Percentiles rank a stretch among this genome's conserved stretches.
phyloP scores from a whole-genome alignment of 2,113 vertebrate genomes.

The Platycercus adscitus region DNA sequence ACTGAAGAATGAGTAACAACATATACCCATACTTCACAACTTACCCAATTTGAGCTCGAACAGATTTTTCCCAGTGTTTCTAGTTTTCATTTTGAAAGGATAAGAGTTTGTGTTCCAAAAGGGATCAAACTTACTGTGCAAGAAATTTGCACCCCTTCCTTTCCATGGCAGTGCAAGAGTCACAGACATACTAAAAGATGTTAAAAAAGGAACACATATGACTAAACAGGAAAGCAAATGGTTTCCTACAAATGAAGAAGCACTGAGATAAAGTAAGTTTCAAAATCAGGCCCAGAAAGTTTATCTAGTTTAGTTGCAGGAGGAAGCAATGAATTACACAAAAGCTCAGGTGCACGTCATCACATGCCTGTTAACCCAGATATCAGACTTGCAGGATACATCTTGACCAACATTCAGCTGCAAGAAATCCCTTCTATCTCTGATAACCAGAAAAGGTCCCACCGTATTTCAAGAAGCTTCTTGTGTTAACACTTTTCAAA shows the following conservation, averaged over 20 bases:
- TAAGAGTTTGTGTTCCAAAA: not conserved
- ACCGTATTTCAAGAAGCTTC: not conserved
- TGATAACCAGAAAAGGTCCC: not conserved
- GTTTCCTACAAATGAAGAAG: not conserved
- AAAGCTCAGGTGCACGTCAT: not conserved
- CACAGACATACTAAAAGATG: not conserved
- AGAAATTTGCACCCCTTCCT: not conserved
- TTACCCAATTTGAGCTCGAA: not conserved
- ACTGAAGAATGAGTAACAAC: not conserved
- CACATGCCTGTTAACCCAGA: not conserved
- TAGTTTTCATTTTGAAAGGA: not conserved
- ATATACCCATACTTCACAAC: not conserved
- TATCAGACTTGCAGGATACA: not conserved
- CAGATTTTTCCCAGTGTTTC: accelerated
- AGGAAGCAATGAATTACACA: not conserved
- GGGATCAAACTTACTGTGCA: not conserved
- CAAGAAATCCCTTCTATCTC: not conserved
- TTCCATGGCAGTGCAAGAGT: not conserved
- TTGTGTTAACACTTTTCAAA: not conserved
- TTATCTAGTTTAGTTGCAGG: not conserved
- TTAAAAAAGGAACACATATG: not conserved
- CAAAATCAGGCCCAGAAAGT: not conserved
- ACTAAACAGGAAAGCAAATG: not conserved
- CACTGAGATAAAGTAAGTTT: not conserved
- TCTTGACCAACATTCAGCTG: not conserved